Conservation (phyloP, 1,140 invertebrate species). For the Meloidogyne chitwoodi region DNA sequence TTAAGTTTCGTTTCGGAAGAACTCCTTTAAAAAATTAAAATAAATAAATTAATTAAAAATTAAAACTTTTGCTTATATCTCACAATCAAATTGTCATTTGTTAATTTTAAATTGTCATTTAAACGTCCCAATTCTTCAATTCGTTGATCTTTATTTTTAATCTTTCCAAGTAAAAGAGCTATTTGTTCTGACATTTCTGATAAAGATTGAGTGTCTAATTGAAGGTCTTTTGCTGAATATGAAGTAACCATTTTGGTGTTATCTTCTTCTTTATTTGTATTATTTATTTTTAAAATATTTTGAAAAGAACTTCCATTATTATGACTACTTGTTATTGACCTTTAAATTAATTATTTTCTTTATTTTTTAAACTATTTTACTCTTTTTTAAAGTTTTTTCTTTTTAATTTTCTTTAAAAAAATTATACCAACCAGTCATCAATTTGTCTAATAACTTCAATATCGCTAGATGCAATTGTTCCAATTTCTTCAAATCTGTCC, state of each 20-base stretch:
- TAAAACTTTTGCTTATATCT: slow-evolving; percentile 44
- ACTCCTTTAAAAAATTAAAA: slow-evolving; percentile 9
- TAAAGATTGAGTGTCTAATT: neutral
- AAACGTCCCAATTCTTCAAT: slow-evolving; percentile 37
- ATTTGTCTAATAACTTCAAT: slow-evolving; percentile 46
- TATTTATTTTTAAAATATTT: neutral
- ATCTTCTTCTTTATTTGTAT: neutral
- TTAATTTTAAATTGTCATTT: slow-evolving; percentile 37
- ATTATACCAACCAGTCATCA: slow-evolving; percentile 40
- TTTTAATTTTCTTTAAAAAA: neutral
- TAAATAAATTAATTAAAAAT: neutral
- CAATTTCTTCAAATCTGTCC: slow-evolving; percentile 33
- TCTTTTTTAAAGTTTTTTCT: neutral
- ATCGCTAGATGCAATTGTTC: slow-evolving; percentile 45
- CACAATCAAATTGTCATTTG: slow-evolving; percentile 35
- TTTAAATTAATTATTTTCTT: slow-evolving; percentile 23
- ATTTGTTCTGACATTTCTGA: slow-evolving; percentile 25
- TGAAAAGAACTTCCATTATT: slow-evolving; percentile 14
- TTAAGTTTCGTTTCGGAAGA: slow-evolving; percentile 43
- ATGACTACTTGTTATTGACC: slow-evolving; percentile 49
- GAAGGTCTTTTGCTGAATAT: neutral
- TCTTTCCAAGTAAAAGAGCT: slow-evolving; percentile 30
- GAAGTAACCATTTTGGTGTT: neutral
- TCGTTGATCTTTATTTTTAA: slow-evolving; percentile 41
- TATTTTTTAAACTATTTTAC: too few species aligned